Conservation (phyloP, 2,113 vertebrate species). For the Trematocara marginatum region DNA sequence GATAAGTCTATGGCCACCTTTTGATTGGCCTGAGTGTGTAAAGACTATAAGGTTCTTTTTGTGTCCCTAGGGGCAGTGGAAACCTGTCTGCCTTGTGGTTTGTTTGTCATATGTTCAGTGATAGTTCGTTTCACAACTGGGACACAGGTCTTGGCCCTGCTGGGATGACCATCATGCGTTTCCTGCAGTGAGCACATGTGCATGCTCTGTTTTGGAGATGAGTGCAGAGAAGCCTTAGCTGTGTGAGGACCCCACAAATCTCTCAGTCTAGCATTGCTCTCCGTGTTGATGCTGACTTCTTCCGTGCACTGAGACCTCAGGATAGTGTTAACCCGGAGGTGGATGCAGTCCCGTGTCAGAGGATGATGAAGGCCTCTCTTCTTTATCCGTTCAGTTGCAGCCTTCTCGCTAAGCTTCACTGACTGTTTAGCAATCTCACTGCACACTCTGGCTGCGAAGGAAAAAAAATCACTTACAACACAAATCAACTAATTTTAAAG, state of each 20-base stretch:
- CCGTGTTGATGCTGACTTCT: constrained; percentile 26
- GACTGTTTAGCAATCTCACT: not conserved
- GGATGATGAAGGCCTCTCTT: constrained; percentile 32
- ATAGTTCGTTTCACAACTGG: constrained; percentile 57
- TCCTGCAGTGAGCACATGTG: not conserved
- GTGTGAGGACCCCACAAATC: constrained; percentile 53
- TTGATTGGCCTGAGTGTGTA: not conserved
- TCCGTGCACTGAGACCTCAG: constrained; percentile 39
- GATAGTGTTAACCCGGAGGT: constrained; percentile 61
- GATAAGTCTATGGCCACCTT: not conserved
- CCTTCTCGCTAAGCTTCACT: constrained; percentile 33
- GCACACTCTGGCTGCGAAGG: not conserved
- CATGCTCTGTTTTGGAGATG: not conserved
- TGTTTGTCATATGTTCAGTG: constrained; percentile 52
- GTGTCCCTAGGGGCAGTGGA: constrained; percentile 49
- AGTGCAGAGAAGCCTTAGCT: not conserved
- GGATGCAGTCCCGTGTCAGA: constrained; percentile 51
- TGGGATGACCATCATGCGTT: not conserved
- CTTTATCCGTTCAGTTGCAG: constrained; percentile 11
- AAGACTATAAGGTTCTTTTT: not conserved
- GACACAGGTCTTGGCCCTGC: constrained; percentile 25
- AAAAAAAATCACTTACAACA: not conserved
- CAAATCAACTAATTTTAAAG: not conserved
- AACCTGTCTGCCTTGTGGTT: constrained; percentile 30
- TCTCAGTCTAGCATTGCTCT: constrained; percentile 24